These are phyloP conservation scores for Electrophaes corylata DNA, from an alignment of 2,888 invertebrate species.

Conservation along the genomic window DNA sequence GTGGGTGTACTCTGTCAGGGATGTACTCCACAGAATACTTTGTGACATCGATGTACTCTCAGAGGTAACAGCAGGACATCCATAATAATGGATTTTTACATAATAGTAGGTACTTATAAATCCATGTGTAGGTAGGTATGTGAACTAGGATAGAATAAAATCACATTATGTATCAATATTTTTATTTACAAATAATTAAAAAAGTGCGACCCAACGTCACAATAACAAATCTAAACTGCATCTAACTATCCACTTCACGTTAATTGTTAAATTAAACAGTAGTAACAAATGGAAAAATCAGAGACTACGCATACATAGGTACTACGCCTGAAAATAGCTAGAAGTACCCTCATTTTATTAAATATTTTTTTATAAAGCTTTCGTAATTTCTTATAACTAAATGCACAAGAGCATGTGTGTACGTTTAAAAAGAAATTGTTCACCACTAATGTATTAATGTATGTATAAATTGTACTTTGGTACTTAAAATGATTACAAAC, in stretches of 20 bases:
- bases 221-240: conserved; percentile 62
- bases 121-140: no score
- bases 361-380: background rate
- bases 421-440: conserved; percentile 18
- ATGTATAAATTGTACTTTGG: conserved; percentile 31
- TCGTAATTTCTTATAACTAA: background rate
- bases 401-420: background rate
- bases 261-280: conserved; percentile 7
- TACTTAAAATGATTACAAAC: conserved; percentile 14
- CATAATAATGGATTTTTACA: no score
- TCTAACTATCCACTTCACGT: conserved; percentile 40
- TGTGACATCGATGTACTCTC: no score
- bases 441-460: conserved; percentile 14
- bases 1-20: no score
- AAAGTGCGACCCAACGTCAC: conserved; percentile 62
- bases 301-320: conserved; percentile 1
- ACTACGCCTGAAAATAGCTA: background rate
- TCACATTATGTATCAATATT: conserved; percentile 54
- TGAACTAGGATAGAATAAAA: conserved; percentile 31
- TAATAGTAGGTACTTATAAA: no score
- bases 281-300: background rate
- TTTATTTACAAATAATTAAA: conserved; percentile 76
- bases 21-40: no score
- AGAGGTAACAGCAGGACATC: no score
- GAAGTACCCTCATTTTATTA: background rate